These are phyloP conservation scores for Triplophysa bombifrons DNA, from an alignment of 2,797 vertebrate species.

Conservation along the genomic window DNA sequence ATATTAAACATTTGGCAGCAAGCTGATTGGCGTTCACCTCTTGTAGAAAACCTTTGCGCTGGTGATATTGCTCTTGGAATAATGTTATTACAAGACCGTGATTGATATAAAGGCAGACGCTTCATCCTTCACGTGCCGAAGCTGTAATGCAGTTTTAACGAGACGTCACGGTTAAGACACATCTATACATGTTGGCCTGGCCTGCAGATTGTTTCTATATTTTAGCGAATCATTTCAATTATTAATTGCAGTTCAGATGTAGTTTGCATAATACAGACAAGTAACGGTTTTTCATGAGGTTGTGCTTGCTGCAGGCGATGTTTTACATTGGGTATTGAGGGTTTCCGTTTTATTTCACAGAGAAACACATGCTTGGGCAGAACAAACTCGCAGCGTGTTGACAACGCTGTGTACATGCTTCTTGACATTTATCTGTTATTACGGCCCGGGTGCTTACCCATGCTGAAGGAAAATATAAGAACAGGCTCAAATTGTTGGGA, in stretches of 20 bases:
- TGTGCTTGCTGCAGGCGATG: conserved; percentile 29
- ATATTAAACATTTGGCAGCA: neutral
- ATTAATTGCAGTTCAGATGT: conserved; percentile 45
- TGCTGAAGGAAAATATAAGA: neutral
- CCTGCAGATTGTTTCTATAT: conserved; percentile 45
- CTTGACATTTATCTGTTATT: conserved; percentile 32
- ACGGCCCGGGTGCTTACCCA: conserved; percentile 1
- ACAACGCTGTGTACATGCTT: conserved; percentile 12
- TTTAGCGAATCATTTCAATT: conserved; percentile 49
- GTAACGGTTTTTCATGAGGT: conserved; percentile 38
- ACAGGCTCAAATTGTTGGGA: neutral
- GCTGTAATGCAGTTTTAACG: conserved; percentile 46
- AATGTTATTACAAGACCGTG: conserved; percentile 37
- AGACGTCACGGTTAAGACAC: conserved; percentile 15
- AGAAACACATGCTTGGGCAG: neutral
- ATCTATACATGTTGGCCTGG: neutral
- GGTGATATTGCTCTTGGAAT: conserved; percentile 37
- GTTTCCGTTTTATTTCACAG: conserved; percentile 8
- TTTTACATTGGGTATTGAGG: neutral
- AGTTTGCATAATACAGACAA: conserved; percentile 33
- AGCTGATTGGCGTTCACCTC: no score
- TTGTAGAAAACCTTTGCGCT: neutral
- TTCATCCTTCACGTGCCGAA: conserved; percentile 38
- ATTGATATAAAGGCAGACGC: conserved; percentile 2
- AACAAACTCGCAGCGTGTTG: conserved; percentile 19